Base-by-base conservation (phyloP, 2,888 invertebrate species). In the Yponomeuta malinellus region DNA sequence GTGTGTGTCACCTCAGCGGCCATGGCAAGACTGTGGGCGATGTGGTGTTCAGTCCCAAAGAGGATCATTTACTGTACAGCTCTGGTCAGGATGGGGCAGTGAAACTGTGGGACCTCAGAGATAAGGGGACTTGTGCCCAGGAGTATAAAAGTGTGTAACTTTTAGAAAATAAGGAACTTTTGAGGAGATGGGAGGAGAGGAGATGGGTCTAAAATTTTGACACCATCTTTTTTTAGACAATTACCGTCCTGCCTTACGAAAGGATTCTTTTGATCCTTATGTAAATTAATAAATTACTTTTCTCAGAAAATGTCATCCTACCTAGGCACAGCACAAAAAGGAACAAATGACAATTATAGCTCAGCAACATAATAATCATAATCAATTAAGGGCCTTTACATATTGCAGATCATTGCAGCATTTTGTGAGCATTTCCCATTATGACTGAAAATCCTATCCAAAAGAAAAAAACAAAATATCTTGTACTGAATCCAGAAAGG, bases 71-170 rank as follows among this genome's bases (percentile, higher is more conserved):
- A 67, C 75, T 95, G 33, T 95, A 94, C 78, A 93, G 93, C 0
- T 90, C 93, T 0, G 93, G 93, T 0, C 83, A 85, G 66, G 93
- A 94, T 80, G 94, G 95, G 0, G 75, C 81, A 33, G 86, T 95
- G 48, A 93, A 93, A 76, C 79, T 94, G 70, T 95, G 94, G 93
- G 96, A 96, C 81, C 87, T 94, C 2, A 85, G 96, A 78, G 85
- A 88, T 0, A 89, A 93, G 71, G 92, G 86, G 0, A 78, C 73
- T 69, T 86, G 85, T 79, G 86, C 82, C 2, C 86, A 85, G 72
- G 86, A 89, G 72, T 87, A 85, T 74, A 86, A 84, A 83, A 86
- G 90, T 88, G 73, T 33, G 64, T 70, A 23, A 68, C 69, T 66
- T 71, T 29, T 23, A 48, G 1, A 5, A 23, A 43, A 37, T 64